Conservation (phyloP, 2,113 vertebrate species). For the Silurus glanis region DNA sequence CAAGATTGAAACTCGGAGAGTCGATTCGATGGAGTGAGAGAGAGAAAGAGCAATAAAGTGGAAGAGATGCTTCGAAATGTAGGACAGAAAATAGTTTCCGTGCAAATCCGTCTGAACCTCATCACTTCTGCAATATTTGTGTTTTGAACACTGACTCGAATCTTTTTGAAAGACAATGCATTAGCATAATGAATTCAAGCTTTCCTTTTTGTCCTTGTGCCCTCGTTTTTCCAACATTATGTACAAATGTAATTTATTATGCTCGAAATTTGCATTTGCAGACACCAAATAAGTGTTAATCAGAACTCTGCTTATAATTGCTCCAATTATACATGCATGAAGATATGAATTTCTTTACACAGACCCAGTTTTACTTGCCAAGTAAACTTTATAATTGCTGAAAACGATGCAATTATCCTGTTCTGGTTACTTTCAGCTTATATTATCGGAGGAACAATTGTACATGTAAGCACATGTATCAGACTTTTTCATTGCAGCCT, state of each 20-base stretch:
- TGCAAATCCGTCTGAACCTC: constrained; percentile 8
- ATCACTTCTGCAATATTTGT: constrained; percentile 1
- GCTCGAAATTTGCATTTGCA: not conserved
- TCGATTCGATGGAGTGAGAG: constrained; percentile 2
- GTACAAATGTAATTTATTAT: not conserved
- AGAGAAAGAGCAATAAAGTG: not conserved
- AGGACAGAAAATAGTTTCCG: not conserved
- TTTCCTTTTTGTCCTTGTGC: not conserved
- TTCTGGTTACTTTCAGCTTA: not conserved
- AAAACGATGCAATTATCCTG: not conserved
- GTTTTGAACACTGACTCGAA: not conserved
- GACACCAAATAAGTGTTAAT: not conserved
- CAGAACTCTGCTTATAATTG: not conserved
- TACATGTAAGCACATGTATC: not conserved
- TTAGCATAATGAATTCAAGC: not conserved
- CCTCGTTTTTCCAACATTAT: not conserved
- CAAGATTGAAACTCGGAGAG: not conserved
- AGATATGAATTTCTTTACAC: not conserved
- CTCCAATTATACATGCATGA: not conserved
- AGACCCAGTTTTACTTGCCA: not conserved
- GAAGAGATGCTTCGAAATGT: constrained; percentile 21
- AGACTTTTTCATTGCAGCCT: not conserved
- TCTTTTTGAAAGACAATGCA: not conserved
- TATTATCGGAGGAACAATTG: not conserved
- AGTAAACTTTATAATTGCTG: not conserved